Conservation (phyloP, 1,140 invertebrate genomes). For the Drosophila carrolli region DNA sequence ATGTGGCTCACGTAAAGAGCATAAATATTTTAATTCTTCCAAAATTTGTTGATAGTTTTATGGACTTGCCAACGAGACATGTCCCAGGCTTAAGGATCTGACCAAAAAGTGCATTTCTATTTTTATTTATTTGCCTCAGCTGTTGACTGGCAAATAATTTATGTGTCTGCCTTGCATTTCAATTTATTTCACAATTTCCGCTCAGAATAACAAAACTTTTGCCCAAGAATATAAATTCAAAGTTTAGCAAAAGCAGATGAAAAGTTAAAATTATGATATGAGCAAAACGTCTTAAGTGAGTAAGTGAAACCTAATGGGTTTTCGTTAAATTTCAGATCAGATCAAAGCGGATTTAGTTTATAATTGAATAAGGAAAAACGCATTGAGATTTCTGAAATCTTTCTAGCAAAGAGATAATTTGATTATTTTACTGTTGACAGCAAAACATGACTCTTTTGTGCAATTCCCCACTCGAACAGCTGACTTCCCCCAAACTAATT, state of each 20-base stretch:
- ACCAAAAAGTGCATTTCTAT: conserved; percentile 16
- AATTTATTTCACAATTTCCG: conserved; percentile 75
- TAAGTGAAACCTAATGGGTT: conserved; percentile 16
- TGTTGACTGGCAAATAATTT: conserved; percentile 49
- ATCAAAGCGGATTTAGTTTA: conserved; percentile 11
- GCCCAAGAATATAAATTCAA: conserved; percentile 6
- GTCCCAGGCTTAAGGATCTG: conserved; percentile 6
- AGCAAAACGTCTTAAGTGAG: not conserved
- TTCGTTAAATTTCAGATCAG: conserved; percentile 6
- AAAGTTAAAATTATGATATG: conserved; percentile 28
- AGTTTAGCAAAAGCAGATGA: not conserved
- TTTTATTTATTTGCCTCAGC: conserved; percentile 37
- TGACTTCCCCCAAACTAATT: conserved; percentile 50
- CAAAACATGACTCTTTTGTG: conserved; percentile 25
- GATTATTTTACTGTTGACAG: conserved; percentile 14
- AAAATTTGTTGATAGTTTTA: conserved; percentile 78
- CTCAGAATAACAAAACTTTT: conserved; percentile 12
- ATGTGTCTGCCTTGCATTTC: conserved; percentile 63
- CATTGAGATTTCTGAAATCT: not conserved
- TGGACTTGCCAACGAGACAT: conserved; percentile 40
- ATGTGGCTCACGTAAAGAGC: conserved; percentile 66
- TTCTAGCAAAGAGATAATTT: conserved; percentile 7
- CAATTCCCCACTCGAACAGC: conserved; percentile 3
- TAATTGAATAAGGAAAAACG: conserved; percentile 18
- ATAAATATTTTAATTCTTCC: conserved; percentile 77